Conservation (phyloP, 2,797 vertebrate species). For the Pangasius sanitwongsei region DNA sequence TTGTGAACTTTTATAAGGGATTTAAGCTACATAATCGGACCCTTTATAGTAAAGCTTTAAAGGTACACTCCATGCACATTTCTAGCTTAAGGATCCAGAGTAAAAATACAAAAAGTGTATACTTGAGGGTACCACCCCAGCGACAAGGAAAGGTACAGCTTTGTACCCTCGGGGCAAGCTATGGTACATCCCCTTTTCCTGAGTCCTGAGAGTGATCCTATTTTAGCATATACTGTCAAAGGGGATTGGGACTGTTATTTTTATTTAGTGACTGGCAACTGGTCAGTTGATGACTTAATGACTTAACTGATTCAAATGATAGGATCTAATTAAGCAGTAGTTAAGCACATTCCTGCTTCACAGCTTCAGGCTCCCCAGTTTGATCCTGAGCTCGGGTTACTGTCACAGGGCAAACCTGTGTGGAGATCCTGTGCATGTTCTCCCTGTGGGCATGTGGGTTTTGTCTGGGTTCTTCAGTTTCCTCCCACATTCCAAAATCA, state of each 20-base stretch:
- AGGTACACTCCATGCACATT: not conserved
- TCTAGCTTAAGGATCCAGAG: not conserved
- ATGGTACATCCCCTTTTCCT: no score
- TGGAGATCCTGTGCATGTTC: not conserved
- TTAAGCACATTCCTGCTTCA: slow-evolving; percentile 9
- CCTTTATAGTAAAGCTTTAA: not conserved
- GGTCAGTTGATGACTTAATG: not conserved
- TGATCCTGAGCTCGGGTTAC: not conserved
- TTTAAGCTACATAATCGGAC: not conserved
- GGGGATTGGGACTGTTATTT: not conserved
- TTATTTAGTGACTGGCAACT: not conserved
- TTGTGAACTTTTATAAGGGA: not conserved
- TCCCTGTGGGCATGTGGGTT: not conserved
- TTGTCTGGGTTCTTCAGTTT: not conserved
- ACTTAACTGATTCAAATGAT: not conserved
- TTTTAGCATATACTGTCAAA: not conserved
- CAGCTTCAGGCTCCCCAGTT: not conserved
- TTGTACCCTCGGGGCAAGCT: not conserved
- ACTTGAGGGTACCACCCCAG: not conserved
- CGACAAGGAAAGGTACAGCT: not conserved
- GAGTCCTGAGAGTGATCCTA: not conserved
- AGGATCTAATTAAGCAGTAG: not conserved
- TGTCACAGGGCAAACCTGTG: not conserved
- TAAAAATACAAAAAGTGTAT: not conserved
- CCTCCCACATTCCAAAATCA: not conserved